Evolutionary conservation across 2,113 vertebrate species (phyloP), one percentile per base, ranked within the genome.

Genomic region (Ascaphus truei): DNA sequence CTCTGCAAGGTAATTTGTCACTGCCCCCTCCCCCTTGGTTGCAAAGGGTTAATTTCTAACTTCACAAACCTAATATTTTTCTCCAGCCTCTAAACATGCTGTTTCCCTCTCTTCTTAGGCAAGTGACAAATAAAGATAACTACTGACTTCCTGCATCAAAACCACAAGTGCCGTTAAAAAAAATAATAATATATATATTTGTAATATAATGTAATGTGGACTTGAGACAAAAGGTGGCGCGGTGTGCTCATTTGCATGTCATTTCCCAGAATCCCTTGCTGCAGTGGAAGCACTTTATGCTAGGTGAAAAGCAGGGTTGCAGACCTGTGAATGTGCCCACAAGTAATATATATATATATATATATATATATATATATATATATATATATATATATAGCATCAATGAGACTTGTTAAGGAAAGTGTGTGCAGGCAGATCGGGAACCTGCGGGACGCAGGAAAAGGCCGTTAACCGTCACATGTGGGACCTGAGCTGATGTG

Each of bases 101-200:
- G 43, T 20, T 47, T 47, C 52, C 23, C 37, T 30, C 16, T 45
- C 30, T 57, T 57, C 13, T 67, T 15, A 41, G 41, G 51, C 20
- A 45, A 47, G 64, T 57, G 53, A 57, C 16, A 25, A 45, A 37
- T 67, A 67, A 47, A 56, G 64, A 67, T 56, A 67, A 23, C 41
- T 33, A 57, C 64, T 33, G 7, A 67, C 47, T 67, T 67, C 64
- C 64, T 67, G 64, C 16, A 5, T n/a, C 12, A 31, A 57, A 67
- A 67, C 64, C 64, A 67, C 64, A 67, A 34, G n/a, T 31, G 18
- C 52, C 64, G 64, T 67, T 67, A 23, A 12, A 56, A 34, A 23
- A 27, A 65, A 41, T 27, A 5, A 18, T 7, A 52, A 25, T 18
- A 15, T n/a, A n/a, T n/a, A n/a, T n/a, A n/a, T n/a, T n/a, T n/a